Evolutionary conservation across 2,888 invertebrate species (phyloP), one percentile per base, ranked within the genome.

Genomic region (Drosophila stalkeri): DNA sequence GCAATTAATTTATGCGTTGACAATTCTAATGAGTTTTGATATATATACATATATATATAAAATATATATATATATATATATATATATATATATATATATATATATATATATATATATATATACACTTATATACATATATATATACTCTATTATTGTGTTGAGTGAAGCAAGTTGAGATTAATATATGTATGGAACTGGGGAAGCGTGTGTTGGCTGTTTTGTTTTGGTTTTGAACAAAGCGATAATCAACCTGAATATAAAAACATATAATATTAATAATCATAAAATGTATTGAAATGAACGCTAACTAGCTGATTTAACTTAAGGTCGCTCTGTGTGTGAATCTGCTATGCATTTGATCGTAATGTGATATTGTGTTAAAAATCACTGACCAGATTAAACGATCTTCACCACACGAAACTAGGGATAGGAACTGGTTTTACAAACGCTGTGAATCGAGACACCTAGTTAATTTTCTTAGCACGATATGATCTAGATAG

Each of bases 1-100:
- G 86, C 91, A 91, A 91, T 91, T 91, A 91, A 91, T 91, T 91
- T 91, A 90, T 91, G 91, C 91, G 91, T 91, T 91, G 91, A 91
- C 91, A 91, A 91, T 91, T 91, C 91, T 90, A 91, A 91, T 86
- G 91, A 87, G 82, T 83, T 72, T 82, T 86, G 83, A 83, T 87
- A 79, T 80, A 66, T 60, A 67, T 66, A 57, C 41, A 69, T 61
- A 60, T 49, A 81, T 86, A 76, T 74, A 69, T 56, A n/a, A n/a
- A n/a, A 63, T 66, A 54, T 49, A 69, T 59, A 60, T 59, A 44
- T 51, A 52, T 44, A 56, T 27, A 27, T 27, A 27, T 1, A 27
- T 27, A 27, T 27, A 27, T 27, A 2, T 66, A 54, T 46, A 70
- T 59, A 60, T 59, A 39, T 51, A 56, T 52, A 63, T 61, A 60